Evolutionary conservation across 2,797 vertebrate genomes (phyloP).

Genomic region (Prunella strophiata): DNA sequence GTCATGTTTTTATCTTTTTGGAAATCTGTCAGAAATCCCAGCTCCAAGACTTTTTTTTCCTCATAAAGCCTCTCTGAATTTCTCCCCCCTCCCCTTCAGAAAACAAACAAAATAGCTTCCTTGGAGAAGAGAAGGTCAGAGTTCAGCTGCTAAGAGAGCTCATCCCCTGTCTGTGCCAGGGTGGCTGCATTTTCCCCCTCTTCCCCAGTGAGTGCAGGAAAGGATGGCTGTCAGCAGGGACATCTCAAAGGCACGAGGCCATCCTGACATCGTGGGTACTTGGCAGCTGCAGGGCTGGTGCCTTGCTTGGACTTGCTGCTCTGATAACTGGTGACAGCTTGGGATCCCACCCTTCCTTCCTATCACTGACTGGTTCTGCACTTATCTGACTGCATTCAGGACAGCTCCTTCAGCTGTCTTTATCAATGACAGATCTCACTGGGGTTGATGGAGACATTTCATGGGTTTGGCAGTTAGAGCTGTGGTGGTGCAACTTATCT

Average conservation of each 20-base stretch:
- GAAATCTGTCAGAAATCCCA: constrained; percentile 47
- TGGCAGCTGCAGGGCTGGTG: neutral
- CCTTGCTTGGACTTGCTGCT: neutral
- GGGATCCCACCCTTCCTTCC: neutral
- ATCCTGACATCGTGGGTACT: neutral
- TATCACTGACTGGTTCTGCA: neutral
- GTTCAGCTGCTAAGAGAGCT: neutral
- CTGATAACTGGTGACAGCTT: constrained; percentile 9
- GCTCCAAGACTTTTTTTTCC: neutral
- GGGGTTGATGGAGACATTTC: constrained; percentile 48
- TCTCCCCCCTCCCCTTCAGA: neutral
- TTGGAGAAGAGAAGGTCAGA: neutral
- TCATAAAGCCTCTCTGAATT: neutral
- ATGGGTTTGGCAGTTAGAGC: neutral
- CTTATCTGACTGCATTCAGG: constrained; percentile 27
- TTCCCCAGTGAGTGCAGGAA: neutral
- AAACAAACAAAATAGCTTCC: neutral
- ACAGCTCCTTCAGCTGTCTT: constrained; percentile 2
- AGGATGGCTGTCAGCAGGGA: neutral
- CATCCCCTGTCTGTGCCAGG: neutral
- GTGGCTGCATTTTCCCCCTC: neutral
- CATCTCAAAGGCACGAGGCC: neutral
- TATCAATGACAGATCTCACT: constrained; percentile 57
- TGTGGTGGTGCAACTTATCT: constrained; percentile 14
- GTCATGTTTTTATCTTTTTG: constrained; percentile 24